Base-by-base conservation (phyloP, 2,797 vertebrate species). In the Agapornis canus region DNA sequence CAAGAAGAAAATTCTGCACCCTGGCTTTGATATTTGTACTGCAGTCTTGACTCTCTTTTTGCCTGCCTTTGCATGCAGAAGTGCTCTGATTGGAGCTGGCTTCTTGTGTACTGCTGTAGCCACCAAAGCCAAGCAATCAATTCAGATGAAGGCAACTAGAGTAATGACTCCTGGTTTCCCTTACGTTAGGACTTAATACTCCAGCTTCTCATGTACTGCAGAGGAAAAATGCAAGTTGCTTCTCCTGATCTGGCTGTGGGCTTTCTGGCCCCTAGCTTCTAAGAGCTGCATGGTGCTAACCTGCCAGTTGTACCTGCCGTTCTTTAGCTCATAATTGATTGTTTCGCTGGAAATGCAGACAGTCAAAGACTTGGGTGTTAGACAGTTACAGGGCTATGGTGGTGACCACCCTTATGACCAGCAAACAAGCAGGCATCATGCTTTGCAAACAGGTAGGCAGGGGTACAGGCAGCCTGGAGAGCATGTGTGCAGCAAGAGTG, bases 251-350 rank as follows among this genome's bases (percentile, higher is more conserved):
- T 79, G 47, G 25, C 49, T 1, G 0, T 43, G 39, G 54, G 10
- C 14, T 82, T 49, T 70, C 43, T 31, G n/a, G 26, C 26, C 45
- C 13, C n/a, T 35, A 22, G 42, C 14, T 66, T 51, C 27, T 21
- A 2, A n/a, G 57, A 37, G 32, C 10, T 4, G 8, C 5, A 1
- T 0, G 3, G 12, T 63, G 45, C 75, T 63, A 32, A n/a, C 27
- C 51, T 60, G 27, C 35, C 49, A 35, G 15, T 31, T 37, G 47
- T 77, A 15, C 23, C 45, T 65, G 76, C 40, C 23, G 8, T 32
- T 32, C 78, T 79, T 63, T 4, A 47, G 39, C 54, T 61, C 37
- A 7, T 0, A 0, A 27, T 7, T 45, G 23, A 9, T 57, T 52
- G 39, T 81, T 78, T 57, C 27, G 8, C 35, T 86, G 76, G 48